A percentile compares a stretch with the other conserved stretches of the same genome.
These are phyloP conservation scores for Motacilla tschutschensis DNA, from an alignment of 2,113 vertebrate genomes.

Conservation along the genomic window DNA sequence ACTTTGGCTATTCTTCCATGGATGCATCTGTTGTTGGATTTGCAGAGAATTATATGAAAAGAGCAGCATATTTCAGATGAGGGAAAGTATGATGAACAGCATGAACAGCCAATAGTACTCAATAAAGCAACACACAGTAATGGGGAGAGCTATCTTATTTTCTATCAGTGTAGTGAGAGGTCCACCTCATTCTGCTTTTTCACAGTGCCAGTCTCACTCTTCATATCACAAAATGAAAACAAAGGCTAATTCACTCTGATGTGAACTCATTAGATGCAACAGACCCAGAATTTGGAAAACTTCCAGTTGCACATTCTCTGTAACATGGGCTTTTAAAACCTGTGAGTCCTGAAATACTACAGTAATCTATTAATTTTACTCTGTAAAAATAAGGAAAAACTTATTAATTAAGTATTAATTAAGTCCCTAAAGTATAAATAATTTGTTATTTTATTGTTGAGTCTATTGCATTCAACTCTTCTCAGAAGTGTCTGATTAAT, in stretches of 20 bases:
- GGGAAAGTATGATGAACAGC: not conserved
- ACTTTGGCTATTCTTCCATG: not conserved
- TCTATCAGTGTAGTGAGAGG: not conserved
- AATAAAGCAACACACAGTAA: not conserved
- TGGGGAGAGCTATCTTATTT: not conserved
- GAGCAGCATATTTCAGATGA: not conserved
- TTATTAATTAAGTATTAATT: not conserved
- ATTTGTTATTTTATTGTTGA: not conserved
- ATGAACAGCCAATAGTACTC: not conserved
- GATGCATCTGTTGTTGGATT: not conserved
- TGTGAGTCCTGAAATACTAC: not conserved
- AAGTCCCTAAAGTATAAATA: not conserved
- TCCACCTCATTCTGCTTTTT: not conserved
- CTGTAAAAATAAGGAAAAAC: not conserved
- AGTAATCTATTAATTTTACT: not conserved
- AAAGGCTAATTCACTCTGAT: slow-evolving; percentile 30
- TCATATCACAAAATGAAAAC: slow-evolving; percentile 10
- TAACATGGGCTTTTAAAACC: not conserved
- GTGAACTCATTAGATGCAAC: not conserved
- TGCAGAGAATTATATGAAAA: not conserved
- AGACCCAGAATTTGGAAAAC: slow-evolving; percentile 21
- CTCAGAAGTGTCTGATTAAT: not conserved
- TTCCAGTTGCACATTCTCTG: not conserved
- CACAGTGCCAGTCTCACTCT: not conserved
- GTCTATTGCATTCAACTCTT: not conserved